Base-by-base conservation (phyloP, 2,888 invertebrate genomes). In the Palloptera scutellata region DNA sequence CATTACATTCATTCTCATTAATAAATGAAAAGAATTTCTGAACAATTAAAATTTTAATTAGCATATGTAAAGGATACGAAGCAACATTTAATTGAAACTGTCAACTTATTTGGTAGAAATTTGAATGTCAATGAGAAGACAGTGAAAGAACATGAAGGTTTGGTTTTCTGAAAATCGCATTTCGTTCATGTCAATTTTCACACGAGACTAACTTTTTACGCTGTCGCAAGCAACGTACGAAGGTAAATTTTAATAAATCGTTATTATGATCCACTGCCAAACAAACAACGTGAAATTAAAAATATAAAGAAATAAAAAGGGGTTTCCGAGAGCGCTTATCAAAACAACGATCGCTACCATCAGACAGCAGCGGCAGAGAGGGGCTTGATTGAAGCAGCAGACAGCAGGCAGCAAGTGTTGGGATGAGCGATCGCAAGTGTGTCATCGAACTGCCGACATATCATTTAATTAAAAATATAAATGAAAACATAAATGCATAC, bases 401-500 rank as follows among this genome's bases (percentile, higher is more conserved):
- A 61, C 62, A 30, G 70, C 58, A 52, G 61, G 51, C 63, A 40
- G 17, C 42, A 42, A 52, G 30, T 30, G 30, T 30, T 30, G 30
- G 30, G 6, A 30, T 30, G 48, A 60, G 52, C 54, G 20, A 42
- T 30, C 45, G 52, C 70, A 59, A 62, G 63, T 67, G 64, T 73
- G 66, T 66, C 66, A 64, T 64, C 64, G 64, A 61, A 64, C 55
- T 57, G 61, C 20, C 48, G 61, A 68, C 64, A 68, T 68, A 51
- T 58, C 58, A 54, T 68, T 70, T 66, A 67, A 70, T 71, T 68
- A 72, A 70, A 74, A 74, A 69, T 68, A 71, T n/a, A n/a, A n/a
- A n/a, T n/a, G n/a, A 66, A 70, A 66, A 69, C 67, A 70, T 74
- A 62, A 72, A 72, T n/a, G n/a, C 69, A 66, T 64, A 72, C 66